Evolutionary conservation across 2,888 invertebrate species (phyloP), one percentile per base, ranked within the genome.

Genomic region (Mimas tiliae): DNA sequence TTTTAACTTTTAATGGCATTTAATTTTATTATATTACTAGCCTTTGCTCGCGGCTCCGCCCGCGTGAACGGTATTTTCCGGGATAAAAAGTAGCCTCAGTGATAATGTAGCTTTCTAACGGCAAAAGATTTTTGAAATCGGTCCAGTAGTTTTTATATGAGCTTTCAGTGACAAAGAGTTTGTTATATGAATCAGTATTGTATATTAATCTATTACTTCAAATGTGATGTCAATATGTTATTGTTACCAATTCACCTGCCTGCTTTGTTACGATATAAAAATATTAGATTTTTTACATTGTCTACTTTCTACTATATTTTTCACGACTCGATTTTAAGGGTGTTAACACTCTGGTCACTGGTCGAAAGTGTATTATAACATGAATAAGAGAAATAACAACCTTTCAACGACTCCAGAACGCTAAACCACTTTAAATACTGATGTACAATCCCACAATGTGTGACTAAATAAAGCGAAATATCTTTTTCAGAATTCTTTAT

Each of bases 221-320:
- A 55, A 16, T 38, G 38, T 34, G n/a, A n/a, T 34, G n/a, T 55
- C n/a, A 16, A 38, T 16, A 16, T 55, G n/a, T 19, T 50, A 50
- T 50, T 50, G 50, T 50, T 50, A 50, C 19, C 19, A 50, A 8
- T 19, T 50, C 50, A 19, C 19, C 14, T n/a, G 14, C 19, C 21
- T 34, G 47, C n/a, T n/a, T n/a, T 62, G 27, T 65, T 67, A 58
- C 52, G 52, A n/a, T 42, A 48, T 50, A 65, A 38, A 65, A 27
- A 58, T 52, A 45, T 45, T 62, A 2, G 14, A 64, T 66, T 64
- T 52, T 27, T 55, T 47, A 65, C 50, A 55, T 63, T 27, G n/a
- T 64, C 58, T 58, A 58, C 38, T 12, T 38, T 58, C 38, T 19
- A 58, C 58, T 42, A 19, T 12, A 42, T 38, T 12, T 6, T 42